phyloP scores from a whole-genome alignment of 2,797 vertebrate genomes.

The Ataeniobius toweri region DNA sequence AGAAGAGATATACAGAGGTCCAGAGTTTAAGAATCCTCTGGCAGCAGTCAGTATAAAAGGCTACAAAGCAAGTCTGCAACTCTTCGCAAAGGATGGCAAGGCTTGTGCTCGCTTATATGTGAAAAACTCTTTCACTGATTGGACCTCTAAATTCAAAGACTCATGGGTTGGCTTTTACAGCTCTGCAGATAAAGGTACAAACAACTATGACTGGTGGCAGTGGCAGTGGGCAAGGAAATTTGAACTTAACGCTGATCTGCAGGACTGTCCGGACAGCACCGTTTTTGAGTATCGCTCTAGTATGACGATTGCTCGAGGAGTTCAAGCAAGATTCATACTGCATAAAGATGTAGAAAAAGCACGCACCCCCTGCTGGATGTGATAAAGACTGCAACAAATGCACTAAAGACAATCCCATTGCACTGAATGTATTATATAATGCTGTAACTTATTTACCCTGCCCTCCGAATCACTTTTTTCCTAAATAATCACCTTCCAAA shows the following conservation, averaged over 20 bases:
- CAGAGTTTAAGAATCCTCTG: conserved; percentile 25
- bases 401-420: not conserved
- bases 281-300: conserved; percentile 57
- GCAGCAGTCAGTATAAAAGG: conserved; percentile 11
- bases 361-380: conserved; percentile 38
- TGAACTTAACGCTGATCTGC: not conserved
- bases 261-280: not conserved
- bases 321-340: conserved; percentile 61
- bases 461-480: not conserved
- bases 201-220: conserved; percentile 48
- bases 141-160: conserved; percentile 32
- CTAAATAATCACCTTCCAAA: not conserved
- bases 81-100: conserved; percentile 55
- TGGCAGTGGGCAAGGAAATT: conserved; percentile 66
- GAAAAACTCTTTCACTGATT: conserved; percentile 19
- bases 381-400: not conserved
- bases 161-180: conserved; percentile 66
- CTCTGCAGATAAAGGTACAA: conserved; percentile 21
- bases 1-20: conserved; percentile 49
- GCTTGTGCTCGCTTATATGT: conserved; percentile 59
- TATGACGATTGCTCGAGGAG: conserved; percentile 42
- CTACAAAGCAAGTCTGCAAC: conserved; percentile 40
- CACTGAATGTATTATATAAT: conserved; percentile 3
- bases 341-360: conserved; percentile 1
- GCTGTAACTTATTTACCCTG: not conserved